Percentiles rank a stretch among this genome's conserved stretches.
Evolutionary conservation across 92 coral and sea anemone species (phyloP).

Genomic region (Scolanthus callimorphus): DNA sequence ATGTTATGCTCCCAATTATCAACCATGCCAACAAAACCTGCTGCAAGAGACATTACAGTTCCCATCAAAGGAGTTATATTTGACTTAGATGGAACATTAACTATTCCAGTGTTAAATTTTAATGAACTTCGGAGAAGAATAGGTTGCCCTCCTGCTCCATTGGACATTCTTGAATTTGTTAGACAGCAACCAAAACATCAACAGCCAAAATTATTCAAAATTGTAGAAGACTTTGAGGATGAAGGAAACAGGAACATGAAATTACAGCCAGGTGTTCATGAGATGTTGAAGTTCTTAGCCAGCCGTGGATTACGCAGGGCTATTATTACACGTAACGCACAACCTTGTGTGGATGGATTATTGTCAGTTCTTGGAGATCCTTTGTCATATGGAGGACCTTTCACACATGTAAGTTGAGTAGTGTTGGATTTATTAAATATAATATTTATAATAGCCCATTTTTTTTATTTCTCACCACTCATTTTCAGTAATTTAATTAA

Average conservation of each 20-base stretch:
- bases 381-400: slow-evolving; percentile 68
- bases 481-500: no score
- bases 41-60: slow-evolving; percentile 5
- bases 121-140: slow-evolving; percentile 46
- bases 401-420: slow-evolving; percentile 84
- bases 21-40: not conserved
- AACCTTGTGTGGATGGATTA: slow-evolving; percentile 72
- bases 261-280: slow-evolving; percentile 82
- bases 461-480: no score
- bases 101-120: slow-evolving; percentile 78
- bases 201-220: slow-evolving; percentile 31
- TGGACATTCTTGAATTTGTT: slow-evolving; percentile 59
- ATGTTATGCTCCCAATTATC: slow-evolving; percentile 14
- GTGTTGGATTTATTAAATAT: no score
- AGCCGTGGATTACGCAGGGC: slow-evolving; percentile 62
- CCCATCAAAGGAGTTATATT: slow-evolving; percentile 76
- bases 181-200: slow-evolving; percentile 55
- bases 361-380: slow-evolving; percentile 62
- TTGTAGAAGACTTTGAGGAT: slow-evolving; percentile 88
- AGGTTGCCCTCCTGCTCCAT: slow-evolving; percentile 61
- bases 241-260: slow-evolving; percentile 76
- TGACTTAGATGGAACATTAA: slow-evolving; percentile 91
- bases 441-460: no score
- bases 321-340: slow-evolving; percentile 76
- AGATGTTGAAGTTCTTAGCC: slow-evolving; percentile 56